Evolutionary conservation across 2,113 vertebrate genomes (phyloP), one percentile per base, ranked within the genome.

Genomic region (Pollachius pollachius): DNA sequence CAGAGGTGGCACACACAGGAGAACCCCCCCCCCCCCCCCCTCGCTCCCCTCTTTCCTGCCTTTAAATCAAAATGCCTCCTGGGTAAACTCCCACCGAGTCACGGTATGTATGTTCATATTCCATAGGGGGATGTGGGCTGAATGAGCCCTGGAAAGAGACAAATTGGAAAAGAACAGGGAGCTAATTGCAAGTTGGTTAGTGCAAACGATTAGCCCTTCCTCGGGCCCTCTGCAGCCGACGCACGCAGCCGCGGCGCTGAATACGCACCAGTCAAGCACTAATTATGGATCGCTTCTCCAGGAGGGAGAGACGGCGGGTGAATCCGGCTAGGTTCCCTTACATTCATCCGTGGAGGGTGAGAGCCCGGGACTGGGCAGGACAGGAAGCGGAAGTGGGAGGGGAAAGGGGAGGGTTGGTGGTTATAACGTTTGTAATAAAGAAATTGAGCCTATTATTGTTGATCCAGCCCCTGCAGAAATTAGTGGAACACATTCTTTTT

Each of bases 391-490:
- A 83, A 83, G 88, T 80, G 90, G 85, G 91, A 84, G 90, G 89
- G 84, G 89, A 86, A 92, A 93, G 70, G 77, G 83, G 88, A 85
- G 84, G 87, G 41, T 90, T 91, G 87, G 83, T 76, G 88, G 90
- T 90, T 92, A 91, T 83, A 89, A 91, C 86, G 92, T 83, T 88
- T 93, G 89, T 89, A 91, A 88, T 83, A 89, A 91, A 89, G 90
- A 95, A 94, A 95, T 85, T 86, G 92, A 95, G 89, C 92, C 93
- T 94, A 93, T 94, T 94, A 95, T 92, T 94, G 93, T 92, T 93
- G 90, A 95, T 93, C 88, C 88, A 93, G 86, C 89, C 90, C 89
- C 85, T 3, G 87, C 86, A 93, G 91, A 95, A 94, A 96, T 94
- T 94, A 94, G 93, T 92, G 87, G 94, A 93, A 92, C 91, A 93